Base-by-base conservation (phyloP, 30 jellyfish, hydroid and myxozoan species). In the Hydra vulgaris region DNA sequence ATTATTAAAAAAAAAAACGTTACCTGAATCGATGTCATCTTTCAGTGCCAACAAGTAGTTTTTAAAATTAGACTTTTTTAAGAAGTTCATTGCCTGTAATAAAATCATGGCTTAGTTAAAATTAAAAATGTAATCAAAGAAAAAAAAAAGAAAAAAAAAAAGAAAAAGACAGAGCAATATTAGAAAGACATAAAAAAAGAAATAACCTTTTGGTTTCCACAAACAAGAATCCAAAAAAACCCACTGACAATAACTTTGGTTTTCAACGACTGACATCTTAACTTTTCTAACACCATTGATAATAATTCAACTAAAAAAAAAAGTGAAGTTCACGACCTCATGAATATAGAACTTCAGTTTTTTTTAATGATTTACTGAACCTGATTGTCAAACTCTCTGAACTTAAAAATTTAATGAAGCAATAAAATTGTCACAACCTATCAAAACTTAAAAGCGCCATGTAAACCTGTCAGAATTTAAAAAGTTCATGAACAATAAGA, bases 171-270 rank as follows among this genome's bases (percentile, higher is more conserved):
- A n/a, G n/a, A n/a, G n/a, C n/a, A n/a, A n/a, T n/a, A n/a, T n/a
- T n/a, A n/a, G n/a, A n/a, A n/a, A 69, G 15, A 69, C 8, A 69
- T 1, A 23, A 69, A 40, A 40, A 5, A 40, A 0, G 7, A 75
- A 15, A 21, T 8, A 22, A 78, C 85, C 85, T 78, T 78, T 53
- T 78, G 79, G 23, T 78, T 78, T 21, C 69, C 85, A 25, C 53
- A 78, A 15, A 78, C 16, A 12, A 78, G n/a, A 76, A 66, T 56
- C 56, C 66, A 40, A 54, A 78, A 78, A 40, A 78, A 22, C 0
- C 79, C 21, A 19, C 66, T 1, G 79, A 77, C 79, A 56, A 18
- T 54, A 18, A 25, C 15, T 61, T 78, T 78, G 22, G 79, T 19
- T 26, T 75, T 75, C 24, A 75, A 52, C 3, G 69, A 21, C 66